Conservation (phyloP, 2,888 invertebrate species). For the Protophormia terraenovae region DNA sequence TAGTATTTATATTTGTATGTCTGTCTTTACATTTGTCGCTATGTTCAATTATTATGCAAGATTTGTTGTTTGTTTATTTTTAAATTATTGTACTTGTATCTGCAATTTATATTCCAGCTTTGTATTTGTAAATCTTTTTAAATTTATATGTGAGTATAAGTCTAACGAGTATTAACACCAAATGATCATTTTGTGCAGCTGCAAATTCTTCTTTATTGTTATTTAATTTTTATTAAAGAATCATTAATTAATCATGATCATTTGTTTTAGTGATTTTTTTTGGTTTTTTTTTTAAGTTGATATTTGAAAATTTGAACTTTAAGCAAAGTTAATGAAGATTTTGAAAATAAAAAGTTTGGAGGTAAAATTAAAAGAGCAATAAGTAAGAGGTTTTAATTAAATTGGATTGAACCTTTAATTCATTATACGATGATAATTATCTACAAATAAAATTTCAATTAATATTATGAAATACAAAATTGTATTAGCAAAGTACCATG, state of each 20-base stretch:
- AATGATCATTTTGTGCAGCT: constrained; percentile 47
- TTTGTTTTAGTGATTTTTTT: neutral
- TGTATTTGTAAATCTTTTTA: neutral
- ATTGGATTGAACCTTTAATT: too few relatives aligned
- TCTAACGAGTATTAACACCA: neutral
- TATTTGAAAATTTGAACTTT: neutral
- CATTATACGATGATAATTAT: too few relatives aligned
- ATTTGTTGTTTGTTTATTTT: neutral
- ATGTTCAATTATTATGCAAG: constrained; percentile 53
- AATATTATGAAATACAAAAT: too few relatives aligned
- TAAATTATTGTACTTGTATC: neutral
- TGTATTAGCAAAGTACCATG: too few relatives aligned
- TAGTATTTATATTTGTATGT: neutral
- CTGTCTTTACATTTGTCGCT: constrained; percentile 26
- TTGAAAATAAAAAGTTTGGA: too few relatives aligned
- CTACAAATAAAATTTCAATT: too few relatives aligned
- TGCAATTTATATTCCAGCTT: constrained; percentile 31
- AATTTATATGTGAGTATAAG: neutral
- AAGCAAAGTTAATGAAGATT: neutral
- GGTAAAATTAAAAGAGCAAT: too few relatives aligned
- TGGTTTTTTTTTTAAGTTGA: neutral
- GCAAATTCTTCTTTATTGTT: constrained; percentile 47
- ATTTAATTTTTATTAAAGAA: constrained; percentile 1
- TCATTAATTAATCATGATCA: constrained; percentile 46
- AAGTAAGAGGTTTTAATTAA: too few relatives aligned